phyloP scores from a whole-genome alignment of 2,797 vertebrate genomes.

The Acomys russatus region DNA sequence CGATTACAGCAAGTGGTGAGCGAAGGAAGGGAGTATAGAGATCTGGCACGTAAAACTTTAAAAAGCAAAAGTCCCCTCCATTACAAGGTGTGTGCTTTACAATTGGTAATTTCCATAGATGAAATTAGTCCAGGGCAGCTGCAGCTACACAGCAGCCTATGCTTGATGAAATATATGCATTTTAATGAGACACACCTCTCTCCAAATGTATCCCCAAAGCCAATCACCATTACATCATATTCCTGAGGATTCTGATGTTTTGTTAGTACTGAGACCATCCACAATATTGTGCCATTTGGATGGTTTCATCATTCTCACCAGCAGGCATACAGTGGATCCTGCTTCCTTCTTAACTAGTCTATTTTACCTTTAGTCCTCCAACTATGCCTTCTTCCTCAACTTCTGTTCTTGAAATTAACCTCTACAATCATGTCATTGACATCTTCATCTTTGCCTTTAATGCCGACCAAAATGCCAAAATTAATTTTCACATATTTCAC shows the following conservation, averaged over 20 bases:
- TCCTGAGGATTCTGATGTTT: not conserved
- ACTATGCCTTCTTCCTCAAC: not conserved
- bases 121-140: not conserved
- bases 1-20: not conserved
- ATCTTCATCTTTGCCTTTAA: not conserved
- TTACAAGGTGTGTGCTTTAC: not conserved
- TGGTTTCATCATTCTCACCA: not conserved
- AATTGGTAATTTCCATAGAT: not conserved
- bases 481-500: constrained; percentile 19
- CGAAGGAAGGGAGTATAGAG: not conserved
- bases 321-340: not conserved
- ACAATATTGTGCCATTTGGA: not conserved
- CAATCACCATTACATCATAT: not conserved
- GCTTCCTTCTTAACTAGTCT: not conserved
- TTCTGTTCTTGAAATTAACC: not conserved
- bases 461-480: not conserved
- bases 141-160: not conserved
- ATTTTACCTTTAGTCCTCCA: not conserved
- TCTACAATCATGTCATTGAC: not conserved
- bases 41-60: not conserved
- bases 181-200: not conserved
- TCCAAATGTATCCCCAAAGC: not conserved
- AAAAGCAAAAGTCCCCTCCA: not conserved
- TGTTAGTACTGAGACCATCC: not conserved
- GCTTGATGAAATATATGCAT: not conserved